Evolutionary conservation across 2,113 vertebrate species (phyloP), one percentile per base, ranked within the genome.

Genomic region (Dendropsophus ebraccatus): DNA sequence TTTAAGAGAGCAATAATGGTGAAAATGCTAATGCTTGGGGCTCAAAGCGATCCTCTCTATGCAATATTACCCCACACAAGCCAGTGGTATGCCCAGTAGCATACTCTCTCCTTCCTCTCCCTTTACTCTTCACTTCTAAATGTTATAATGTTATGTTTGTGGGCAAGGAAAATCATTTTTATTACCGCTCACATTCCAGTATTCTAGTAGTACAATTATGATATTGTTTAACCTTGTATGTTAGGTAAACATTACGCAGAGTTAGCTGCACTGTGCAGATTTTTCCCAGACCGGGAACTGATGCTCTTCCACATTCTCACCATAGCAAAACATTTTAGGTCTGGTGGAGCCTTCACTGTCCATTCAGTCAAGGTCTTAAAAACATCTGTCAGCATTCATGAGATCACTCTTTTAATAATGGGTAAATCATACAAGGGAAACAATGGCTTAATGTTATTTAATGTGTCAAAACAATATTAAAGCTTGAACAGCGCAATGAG

Each of bases 371-470:
- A 30, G 19, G n/a, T 79, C 37, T 60, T 76, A 2, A 54, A 84
- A 84, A 65, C 83, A 77, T 78, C 58, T 67, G 45, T 49, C 65
- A 28, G 35, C 41, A 21, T 69, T 54, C 1, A 85, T 78, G 74
- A 79, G 45, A 67, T 84, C 83, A 85, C 32, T 32, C 17, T 54
- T 41, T 41, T 19, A 52, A 85, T 69, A 54, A 75, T 76, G 41
- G 41, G 49, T 12, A 32, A 35, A 30, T 30, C 30, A 25, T 70
- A 41, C 32, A 85, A 85, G 45, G 21, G 45, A 84, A 76, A 76
- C 14, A 85, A 75, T 54, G 77, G 21, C 21, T 62, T 37, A 41
- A 37, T 80, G 76, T 80, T 80, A 58, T 80, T 80, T 62, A 80
- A 80, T 41, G 54, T 80, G 56, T 80, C 56, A 60, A 62, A 80